These are phyloP conservation scores for Chironomus striatipennis DNA, from an alignment of 1,140 invertebrate genomes.

Conservation along the genomic window DNA sequence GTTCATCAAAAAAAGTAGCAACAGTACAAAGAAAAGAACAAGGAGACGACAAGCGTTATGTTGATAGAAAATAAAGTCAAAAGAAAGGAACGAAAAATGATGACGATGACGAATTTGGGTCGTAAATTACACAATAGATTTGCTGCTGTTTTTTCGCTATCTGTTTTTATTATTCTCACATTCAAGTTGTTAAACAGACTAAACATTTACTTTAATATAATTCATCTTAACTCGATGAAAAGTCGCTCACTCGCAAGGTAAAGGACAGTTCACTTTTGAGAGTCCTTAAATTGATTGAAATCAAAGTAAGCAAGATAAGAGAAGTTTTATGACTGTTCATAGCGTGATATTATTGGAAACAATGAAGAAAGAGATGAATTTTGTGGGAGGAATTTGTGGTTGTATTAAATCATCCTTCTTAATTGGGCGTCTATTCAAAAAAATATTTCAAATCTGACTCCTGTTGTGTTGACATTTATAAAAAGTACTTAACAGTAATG, in stretches of 20 bases:
- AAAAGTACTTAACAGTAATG: no score
- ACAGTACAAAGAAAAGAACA: background rate
- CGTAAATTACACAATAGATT: constrained; percentile 18
- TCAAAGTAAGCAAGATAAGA: background rate
- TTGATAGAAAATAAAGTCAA: background rate
- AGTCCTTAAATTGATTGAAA: background rate
- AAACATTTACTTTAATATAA: constrained; percentile 8
- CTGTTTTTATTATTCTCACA: background rate
- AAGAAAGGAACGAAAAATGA: constrained; percentile 15
- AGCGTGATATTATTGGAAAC: background rate
- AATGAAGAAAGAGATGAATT: background rate
- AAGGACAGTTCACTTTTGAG: background rate
- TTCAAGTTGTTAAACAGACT: background rate
- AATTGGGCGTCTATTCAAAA: no score
- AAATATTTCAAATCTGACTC: no score
- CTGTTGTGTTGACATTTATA: no score
- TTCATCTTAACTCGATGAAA: no score
- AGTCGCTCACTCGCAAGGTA: background rate
- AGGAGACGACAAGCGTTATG: background rate
- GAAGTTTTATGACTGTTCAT: background rate
- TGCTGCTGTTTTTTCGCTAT: background rate
- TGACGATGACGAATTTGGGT: constrained; percentile 17
- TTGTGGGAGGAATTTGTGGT: background rate
- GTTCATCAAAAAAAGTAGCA: background rate
- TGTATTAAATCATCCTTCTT: no score